These are phyloP conservation scores for Dreissena rostriformis DNA, from an alignment of 1,140 invertebrate species.

Conservation along the genomic window DNA sequence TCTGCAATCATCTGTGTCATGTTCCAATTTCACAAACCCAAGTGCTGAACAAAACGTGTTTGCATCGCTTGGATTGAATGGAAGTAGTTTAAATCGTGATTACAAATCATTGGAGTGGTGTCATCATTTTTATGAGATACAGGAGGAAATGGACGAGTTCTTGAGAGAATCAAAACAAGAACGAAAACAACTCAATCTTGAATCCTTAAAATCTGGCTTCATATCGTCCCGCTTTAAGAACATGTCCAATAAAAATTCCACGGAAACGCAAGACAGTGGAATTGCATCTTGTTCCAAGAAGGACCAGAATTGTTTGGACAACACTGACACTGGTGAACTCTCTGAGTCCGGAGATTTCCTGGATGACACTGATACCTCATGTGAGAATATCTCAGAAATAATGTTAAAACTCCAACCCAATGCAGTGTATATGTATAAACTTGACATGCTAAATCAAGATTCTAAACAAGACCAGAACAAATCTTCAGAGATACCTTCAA, in stretches of 20 bases:
- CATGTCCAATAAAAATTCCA: neutral
- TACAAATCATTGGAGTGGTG: constrained; percentile 72
- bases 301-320: neutral
- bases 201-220: neutral
- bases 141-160: constrained; percentile 76
- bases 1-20: constrained; percentile 42
- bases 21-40: constrained; percentile 47
- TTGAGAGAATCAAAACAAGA: constrained; percentile 25
- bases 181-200: constrained; percentile 16
- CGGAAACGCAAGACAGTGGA: neutral
- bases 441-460: constrained; percentile 37
- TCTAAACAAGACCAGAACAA: no score
- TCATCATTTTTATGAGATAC: constrained; percentile 74
- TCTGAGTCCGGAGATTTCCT: constrained; percentile 51
- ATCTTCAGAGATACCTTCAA: neutral
- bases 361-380: constrained; percentile 59
- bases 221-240: neutral
- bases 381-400: constrained; percentile 64
- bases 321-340: neutral
- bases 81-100: constrained; percentile 57
- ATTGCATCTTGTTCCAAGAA: neutral
- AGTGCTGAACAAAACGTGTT: constrained; percentile 15
- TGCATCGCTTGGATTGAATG: constrained; percentile 19
- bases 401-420: constrained; percentile 70
- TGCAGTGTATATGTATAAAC: constrained; percentile 63